A percentile compares a stretch with the other conserved stretches of the same genome.
phyloP scores from a whole-genome alignment of 2,113 vertebrate genomes.

The Rhabdomys dilectus region DNA sequence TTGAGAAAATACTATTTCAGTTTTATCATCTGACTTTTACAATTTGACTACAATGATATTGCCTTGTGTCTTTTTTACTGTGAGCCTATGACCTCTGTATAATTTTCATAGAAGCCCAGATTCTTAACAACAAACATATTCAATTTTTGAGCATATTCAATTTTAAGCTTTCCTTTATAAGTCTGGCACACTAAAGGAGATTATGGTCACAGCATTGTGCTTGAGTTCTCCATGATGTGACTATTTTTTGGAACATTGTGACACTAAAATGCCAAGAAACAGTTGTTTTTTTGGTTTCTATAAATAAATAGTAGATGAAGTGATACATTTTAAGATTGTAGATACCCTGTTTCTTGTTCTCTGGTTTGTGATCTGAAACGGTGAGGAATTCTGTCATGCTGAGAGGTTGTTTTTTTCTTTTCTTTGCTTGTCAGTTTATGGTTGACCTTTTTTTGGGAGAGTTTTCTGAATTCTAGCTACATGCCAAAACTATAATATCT shows the following conservation, averaged over 20 bases:
- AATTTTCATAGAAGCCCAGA: constrained; percentile 11
- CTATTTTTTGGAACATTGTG: constrained; percentile 46
- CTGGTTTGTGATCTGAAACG: neutral
- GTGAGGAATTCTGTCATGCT: neutral
- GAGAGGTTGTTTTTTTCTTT: neutral
- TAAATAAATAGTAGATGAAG: constrained; percentile 51
- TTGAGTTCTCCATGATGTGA: neutral
- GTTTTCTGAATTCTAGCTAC: neutral
- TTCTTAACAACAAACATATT: constrained; percentile 47
- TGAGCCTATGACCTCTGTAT: neutral
- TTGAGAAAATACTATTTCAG: neutral
- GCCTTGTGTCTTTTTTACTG: neutral
- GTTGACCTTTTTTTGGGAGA: neutral
- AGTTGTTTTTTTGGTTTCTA: constrained; percentile 37
- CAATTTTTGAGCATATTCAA: constrained; percentile 30
- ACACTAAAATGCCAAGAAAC: constrained; percentile 48
- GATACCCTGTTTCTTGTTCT: neutral
- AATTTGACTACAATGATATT: neutral
- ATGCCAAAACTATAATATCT: neutral
- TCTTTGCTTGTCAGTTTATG: neutral
- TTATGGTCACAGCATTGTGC: neutral
- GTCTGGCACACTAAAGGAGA: neutral
- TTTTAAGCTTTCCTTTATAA: constrained; percentile 57
- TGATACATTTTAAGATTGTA: constrained; percentile 48
- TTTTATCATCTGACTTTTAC: constrained; percentile 17